Conservation (phyloP, 1,140 invertebrate species). For the Formica exsecta region DNA sequence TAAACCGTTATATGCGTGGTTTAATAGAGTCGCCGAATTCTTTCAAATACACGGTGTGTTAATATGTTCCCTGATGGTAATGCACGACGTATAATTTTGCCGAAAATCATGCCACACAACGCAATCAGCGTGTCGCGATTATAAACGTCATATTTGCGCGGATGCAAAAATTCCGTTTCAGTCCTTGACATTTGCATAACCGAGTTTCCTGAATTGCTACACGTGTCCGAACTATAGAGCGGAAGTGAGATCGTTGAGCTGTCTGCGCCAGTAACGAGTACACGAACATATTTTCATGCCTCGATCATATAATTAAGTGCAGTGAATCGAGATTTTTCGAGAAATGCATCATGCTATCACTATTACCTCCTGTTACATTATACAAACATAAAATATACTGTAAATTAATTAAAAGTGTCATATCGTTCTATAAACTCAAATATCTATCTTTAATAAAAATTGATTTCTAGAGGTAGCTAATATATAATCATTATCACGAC, state of each 20-base stretch:
- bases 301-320: conserved; percentile 22
- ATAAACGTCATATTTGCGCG: conserved; percentile 57
- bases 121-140: conserved; percentile 57
- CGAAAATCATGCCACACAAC: conserved; percentile 48
- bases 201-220: conserved; percentile 56
- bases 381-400: neutral
- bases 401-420: neutral
- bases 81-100: conserved; percentile 21
- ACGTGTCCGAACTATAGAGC: conserved; percentile 49
- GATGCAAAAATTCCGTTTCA: conserved; percentile 58
- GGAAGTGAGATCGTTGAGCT: conserved; percentile 45
- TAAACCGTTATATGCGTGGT: neutral
- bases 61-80: conserved; percentile 43
- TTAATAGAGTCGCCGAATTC: conserved; percentile 50
- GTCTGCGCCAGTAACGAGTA: conserved; percentile 28
- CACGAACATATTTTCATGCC: conserved; percentile 20
- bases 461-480: neutral
- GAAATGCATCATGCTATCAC: neutral
- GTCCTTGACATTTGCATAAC: conserved; percentile 65
- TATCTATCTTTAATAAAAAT: neutral
- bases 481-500: neutral
- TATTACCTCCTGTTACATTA: neutral
- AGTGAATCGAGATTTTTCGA: conserved; percentile 22
- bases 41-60: conserved; percentile 22
- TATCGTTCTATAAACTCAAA: neutral